These are phyloP conservation scores for Hymenopus coronatus DNA, from an alignment of 2,888 invertebrate species.

Conservation along the genomic window DNA sequence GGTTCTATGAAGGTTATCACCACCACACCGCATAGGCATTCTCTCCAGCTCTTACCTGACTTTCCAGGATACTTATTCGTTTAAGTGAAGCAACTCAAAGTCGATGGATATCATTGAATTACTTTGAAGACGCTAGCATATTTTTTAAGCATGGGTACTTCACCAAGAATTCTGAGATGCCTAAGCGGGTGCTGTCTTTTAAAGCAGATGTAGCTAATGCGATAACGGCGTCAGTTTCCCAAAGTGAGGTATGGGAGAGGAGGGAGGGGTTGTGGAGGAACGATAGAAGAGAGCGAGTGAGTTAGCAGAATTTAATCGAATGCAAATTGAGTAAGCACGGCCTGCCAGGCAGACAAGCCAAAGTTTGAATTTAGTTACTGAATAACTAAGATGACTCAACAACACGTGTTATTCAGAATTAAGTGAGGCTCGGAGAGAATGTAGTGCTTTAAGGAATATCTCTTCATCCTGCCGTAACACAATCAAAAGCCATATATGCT, in stretches of 20 bases:
- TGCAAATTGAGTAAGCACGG: slow-evolving; percentile 28
- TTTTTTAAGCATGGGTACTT: neutral
- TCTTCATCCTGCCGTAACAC: neutral
- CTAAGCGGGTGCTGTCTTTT: neutral
- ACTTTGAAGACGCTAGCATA: neutral
- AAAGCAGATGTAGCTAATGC: neutral
- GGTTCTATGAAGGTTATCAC: no score
- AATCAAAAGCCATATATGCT: neutral
- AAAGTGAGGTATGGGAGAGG: neutral
- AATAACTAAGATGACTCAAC: slow-evolving; percentile 17
- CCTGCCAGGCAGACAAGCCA: neutral
- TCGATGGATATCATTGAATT: neutral
- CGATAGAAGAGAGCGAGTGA: slow-evolving; percentile 11
- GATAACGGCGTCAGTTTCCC: neutral
- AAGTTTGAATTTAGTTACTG: slow-evolving; percentile 17
- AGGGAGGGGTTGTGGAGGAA: neutral
- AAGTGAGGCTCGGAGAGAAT: neutral
- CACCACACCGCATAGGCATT: no score
- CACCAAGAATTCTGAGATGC: neutral
- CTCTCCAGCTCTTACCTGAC: no score
- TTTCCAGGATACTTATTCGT: no score
- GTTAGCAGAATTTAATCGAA: slow-evolving; percentile 32
- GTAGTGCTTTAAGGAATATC: neutral
- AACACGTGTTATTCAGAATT: slow-evolving; percentile 5
- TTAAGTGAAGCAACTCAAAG: no score